Conservation (phyloP, 2,113 vertebrate species). For the Sinocyclocheilus anshuiensis region DNA sequence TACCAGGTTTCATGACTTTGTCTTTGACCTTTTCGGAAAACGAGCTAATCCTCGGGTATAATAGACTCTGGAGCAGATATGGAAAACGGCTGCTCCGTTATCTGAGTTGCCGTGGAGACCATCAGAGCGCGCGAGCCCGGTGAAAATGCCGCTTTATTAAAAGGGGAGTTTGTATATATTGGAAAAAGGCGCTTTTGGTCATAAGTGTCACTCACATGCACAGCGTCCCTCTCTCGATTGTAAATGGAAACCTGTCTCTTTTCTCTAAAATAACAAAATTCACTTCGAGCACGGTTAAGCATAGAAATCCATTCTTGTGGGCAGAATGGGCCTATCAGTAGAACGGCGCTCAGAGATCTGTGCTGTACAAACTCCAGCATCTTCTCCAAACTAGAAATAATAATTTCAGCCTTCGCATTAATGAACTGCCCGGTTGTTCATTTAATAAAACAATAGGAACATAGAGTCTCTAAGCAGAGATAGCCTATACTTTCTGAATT, state of each 20-base stretch:
- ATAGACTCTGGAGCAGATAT: conserved; percentile 94
- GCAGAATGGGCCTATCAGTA: neutral
- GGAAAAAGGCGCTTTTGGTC: conserved; percentile 86
- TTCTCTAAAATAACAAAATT: conserved; percentile 39
- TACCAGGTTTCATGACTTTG: conserved; percentile 94
- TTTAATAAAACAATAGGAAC: neutral
- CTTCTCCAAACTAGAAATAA: neutral
- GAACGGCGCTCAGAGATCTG: neutral
- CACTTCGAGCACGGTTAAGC: conserved; percentile 19
- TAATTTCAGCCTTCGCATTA: neutral
- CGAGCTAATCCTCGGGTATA: conserved; percentile 97
- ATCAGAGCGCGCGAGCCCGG: conserved; percentile 86
- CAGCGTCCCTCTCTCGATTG: conserved; percentile 78
- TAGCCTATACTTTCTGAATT: no score
- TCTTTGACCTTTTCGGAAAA: conserved; percentile 95
- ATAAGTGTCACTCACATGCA: conserved; percentile 86
- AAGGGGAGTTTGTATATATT: conserved; percentile 80
- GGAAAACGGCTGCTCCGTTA: conserved; percentile 96
- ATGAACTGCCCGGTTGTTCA: neutral
- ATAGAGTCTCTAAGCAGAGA: no score
- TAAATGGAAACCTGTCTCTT: conserved; percentile 72
- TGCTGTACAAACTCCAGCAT: neutral
- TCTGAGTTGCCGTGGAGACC: conserved; percentile 95
- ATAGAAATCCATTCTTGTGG: conserved; percentile 6
- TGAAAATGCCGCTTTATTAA: conserved; percentile 92